Evolutionary conservation across 2,113 vertebrate species (phyloP), one percentile per base, ranked within the genome.

Genomic region (Hyaena hyaena): DNA sequence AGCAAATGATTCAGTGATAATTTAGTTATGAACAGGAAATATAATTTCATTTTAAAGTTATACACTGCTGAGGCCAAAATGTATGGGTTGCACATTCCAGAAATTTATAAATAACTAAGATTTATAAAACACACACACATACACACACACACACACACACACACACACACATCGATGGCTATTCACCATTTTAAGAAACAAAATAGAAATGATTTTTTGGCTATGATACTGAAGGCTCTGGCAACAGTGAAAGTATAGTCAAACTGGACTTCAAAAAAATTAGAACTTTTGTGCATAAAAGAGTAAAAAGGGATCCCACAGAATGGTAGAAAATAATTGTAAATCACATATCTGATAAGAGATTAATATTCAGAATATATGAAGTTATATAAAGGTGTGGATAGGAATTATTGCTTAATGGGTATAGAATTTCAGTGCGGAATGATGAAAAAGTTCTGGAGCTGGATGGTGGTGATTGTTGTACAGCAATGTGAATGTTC

Each of bases 21-120:
- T 94, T 93, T 81, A 95, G 74, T 90, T 83, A 93, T 28, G 53
- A 68, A 95, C 86, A 71, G 21, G 43, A 94, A 90, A 81, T 53
- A 12, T 58, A 65, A 28, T 50, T 93, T 97, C 39, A 24, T 69
- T 93, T 88, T 84, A 69, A 85, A 93, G 53, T 95, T 69, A 86
- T 35, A 48, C 1, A 28, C 53, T 73, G 33, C 33, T 10, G 14
- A 88, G 63, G 17, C 45, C 53, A 82, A 74, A 71, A 39, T 55
- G 33, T 63, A 77, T 43, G 61, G 50, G 7, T 88, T 58, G 23
- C 23, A 68, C 11, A 24, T 65, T 65, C 82, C 65, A 88, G 77
- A 85, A 68, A 55, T 45, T 45, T 33, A 71, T 55, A 68, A 93
- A 68, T 74, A 88, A 43, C 82, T 65, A 79, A 23, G 45, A 65